phyloP scores from a whole-genome alignment of 2,113 vertebrate genomes.

The Thymallus thymallus region DNA sequence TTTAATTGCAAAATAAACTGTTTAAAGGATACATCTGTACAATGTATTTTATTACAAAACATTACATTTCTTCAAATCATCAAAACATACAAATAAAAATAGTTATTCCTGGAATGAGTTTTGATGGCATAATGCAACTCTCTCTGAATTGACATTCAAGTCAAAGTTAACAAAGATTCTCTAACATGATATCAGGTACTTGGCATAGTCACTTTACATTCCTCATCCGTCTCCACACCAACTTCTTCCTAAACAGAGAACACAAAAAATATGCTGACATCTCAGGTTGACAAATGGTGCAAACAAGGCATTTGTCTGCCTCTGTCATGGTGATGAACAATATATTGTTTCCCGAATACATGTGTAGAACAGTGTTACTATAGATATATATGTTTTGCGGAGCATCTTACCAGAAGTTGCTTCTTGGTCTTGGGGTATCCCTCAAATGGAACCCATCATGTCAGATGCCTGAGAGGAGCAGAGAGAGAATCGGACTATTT shows the following conservation, averaged over 20 bases:
- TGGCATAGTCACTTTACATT: conserved; percentile 78
- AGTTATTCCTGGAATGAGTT: too few relatives aligned
- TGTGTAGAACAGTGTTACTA: too few relatives aligned
- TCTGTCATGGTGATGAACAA: too few relatives aligned
- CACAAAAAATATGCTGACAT: not conserved
- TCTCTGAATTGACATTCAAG: too few relatives aligned
- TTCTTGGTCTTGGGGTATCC: conserved; percentile 97
- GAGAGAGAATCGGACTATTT: not conserved
- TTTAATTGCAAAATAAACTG: conserved; percentile 41
- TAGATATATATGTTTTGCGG: too few relatives aligned
- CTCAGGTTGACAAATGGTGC: too few relatives aligned
- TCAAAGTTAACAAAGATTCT: not conserved
- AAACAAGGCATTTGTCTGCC: not conserved
- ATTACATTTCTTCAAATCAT: not conserved
- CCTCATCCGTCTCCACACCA: conserved; percentile 94
- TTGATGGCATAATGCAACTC: too few relatives aligned
- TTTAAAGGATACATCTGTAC: not conserved
- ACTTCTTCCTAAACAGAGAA: conserved; percentile 83
- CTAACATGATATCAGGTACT: conserved; percentile 66
- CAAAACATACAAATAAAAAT: not conserved
- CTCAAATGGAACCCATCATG: conserved; percentile 88
- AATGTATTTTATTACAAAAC: conserved; percentile 1
- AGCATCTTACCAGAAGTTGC: conserved; percentile 83
- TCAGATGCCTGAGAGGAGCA: conserved; percentile 79
- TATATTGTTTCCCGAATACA: too few relatives aligned